Percentiles rank a stretch among this genome's conserved stretches.
phyloP scores from a whole-genome alignment of 2,113 vertebrate species.

The Rhynchomys soricoides region DNA sequence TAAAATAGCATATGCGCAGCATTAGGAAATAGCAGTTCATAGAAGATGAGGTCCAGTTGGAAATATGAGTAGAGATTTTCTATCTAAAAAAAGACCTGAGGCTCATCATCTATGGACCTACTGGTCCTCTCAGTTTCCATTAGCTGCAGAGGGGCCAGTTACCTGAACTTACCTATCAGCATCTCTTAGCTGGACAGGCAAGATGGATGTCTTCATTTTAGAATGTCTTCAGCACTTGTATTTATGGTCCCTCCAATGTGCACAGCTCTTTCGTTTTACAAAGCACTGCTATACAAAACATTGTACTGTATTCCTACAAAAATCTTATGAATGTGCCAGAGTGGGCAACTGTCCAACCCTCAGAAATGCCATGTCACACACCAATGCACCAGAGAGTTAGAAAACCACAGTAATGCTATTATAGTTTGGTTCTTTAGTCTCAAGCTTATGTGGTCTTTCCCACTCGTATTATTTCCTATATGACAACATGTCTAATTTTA shows the following conservation, averaged over 20 bases:
- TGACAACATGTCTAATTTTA: not conserved
- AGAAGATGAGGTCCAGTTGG: slow-evolving; percentile 64
- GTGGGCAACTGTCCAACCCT: not conserved
- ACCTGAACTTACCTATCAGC: slow-evolving; percentile 46
- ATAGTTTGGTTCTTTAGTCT: not conserved
- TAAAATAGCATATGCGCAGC: slow-evolving; percentile 68
- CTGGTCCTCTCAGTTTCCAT: slow-evolving; percentile 54
- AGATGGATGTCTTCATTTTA: not conserved
- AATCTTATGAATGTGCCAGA: not conserved
- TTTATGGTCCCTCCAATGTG: not conserved
- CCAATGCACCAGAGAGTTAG: not conserved
- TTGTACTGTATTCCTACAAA: not conserved
- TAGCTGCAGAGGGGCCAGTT: slow-evolving; percentile 14
- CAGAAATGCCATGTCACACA: not conserved
- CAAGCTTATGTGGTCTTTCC: not conserved
- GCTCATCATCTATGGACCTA: slow-evolving; percentile 19
- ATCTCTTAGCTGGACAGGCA: not conserved
- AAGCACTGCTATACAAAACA: not conserved
- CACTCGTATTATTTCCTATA: not conserved
- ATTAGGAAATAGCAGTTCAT: slow-evolving; percentile 44
- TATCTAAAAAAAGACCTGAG: slow-evolving; percentile 71
- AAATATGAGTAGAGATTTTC: slow-evolving; percentile 72
- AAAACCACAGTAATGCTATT: not conserved
- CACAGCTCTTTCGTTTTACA: not conserved
- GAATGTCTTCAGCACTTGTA: not conserved